Base-by-base conservation (phyloP, 2,797 vertebrate species). In the Chelon auratus region DNA sequence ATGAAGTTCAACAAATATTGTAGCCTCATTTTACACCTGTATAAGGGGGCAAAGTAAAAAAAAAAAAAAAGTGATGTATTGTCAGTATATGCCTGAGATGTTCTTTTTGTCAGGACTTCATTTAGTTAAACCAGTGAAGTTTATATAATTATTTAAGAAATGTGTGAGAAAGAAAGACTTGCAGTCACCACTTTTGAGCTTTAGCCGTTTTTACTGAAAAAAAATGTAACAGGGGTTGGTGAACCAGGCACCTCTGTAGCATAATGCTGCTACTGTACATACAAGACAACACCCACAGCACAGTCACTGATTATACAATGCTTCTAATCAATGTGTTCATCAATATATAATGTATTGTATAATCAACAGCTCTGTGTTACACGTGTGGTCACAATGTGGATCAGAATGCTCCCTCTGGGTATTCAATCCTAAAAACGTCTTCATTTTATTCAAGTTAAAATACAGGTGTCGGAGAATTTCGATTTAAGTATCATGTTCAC, bases 241-340 rank as follows among this genome's bases (percentile, higher is more conserved):
- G 87, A 85, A 79, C 82, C 82, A 85, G 79, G 75, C 76, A 81
- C 79, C 79, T 76, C 62, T 58, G 77, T 70, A 85, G 83, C 84
- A 78, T 81, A 51, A 42, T 62, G 3, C 68, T 86, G 84, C 82
- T 84, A 79, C 69, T 65, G 73, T 70, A 77, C 64, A 78, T 75
- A 87, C 85, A 83, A 83, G 78, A 89, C 82, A 80, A 87, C 78
- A 80, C 26, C 69, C 50, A 81, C 84, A 68, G 82, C 72, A 86
- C 82, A 79, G 81, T 80, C 77, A 85, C 68, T 3, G 53, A 80
- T 80, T 82, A 86, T 80, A 84, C 80, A 84, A 72, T 62, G 72
- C 72, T 82, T 72, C 72, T 80, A 78, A 76, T 85, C 75, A 76
- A 65, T 72, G 78, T 77, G 26, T n/a, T 86, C 64, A 70, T 75